Evolutionary conservation across 2,888 invertebrate genomes (phyloP).

Genomic region (Beris morrisii): DNA sequence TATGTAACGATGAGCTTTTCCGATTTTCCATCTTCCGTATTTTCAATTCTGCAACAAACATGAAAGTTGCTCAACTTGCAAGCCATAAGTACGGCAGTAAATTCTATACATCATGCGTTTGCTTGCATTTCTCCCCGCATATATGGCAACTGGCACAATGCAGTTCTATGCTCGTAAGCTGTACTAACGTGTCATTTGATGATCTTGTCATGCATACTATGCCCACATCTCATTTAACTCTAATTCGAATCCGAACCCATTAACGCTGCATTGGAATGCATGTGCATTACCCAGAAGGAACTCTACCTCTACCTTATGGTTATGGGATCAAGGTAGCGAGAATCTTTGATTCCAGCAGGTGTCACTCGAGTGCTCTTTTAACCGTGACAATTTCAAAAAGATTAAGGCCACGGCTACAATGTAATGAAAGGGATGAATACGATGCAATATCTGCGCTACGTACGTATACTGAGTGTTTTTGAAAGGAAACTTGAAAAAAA

Average conservation of each 20-base stretch:
- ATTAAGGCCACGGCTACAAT: constrained; percentile 35
- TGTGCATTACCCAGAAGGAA: constrained; percentile 23
- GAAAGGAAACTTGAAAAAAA: constrained; percentile 13
- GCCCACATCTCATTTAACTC: constrained; percentile 21
- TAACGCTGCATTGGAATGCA: constrained; percentile 9
- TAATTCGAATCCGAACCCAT: constrained; percentile 25
- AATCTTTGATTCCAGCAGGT: constrained; percentile 37
- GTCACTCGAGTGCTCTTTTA: constrained; percentile 39
- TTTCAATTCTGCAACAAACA: too few relatives aligned
- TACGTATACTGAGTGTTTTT: too few relatives aligned
- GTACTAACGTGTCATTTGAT: constrained; percentile 31
- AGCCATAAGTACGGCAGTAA: too few relatives aligned
- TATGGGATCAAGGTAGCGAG: constrained; percentile 10
- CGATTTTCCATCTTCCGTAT: constrained; percentile 3
- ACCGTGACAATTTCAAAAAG: constrained; percentile 37
- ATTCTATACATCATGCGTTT: too few relatives aligned
- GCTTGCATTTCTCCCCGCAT: too few relatives aligned
- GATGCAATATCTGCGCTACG: constrained; percentile 28
- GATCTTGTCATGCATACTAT: constrained; percentile 24
- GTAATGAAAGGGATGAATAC: constrained; percentile 34
- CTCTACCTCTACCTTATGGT: constrained; percentile 16
- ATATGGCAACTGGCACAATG: constrained; percentile 1
- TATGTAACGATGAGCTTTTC: constrained; percentile 29
- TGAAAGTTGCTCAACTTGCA: too few relatives aligned
- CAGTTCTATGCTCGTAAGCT: not conserved